These are phyloP conservation scores for Trichopria drosophilae DNA, from an alignment of 2,888 invertebrate genomes.

Conservation along the genomic window DNA sequence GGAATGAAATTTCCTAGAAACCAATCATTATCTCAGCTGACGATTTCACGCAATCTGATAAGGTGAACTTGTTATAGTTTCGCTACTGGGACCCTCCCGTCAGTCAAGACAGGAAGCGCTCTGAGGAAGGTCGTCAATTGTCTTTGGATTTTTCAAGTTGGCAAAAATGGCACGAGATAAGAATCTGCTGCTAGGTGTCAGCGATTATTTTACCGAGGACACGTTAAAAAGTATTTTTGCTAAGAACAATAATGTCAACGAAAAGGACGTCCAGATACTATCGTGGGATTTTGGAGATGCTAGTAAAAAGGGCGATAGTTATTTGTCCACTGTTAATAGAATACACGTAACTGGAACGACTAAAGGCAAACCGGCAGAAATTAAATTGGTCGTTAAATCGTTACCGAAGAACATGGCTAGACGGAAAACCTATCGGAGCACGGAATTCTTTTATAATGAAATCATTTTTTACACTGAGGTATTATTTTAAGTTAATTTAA, in stretches of 20 bases:
- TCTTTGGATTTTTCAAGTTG: too few species aligned
- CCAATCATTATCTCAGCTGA: too few species aligned
- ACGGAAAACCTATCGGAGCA: constrained; percentile 67
- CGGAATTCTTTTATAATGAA: constrained; percentile 73
- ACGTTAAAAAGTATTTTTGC: constrained; percentile 56
- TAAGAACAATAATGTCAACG: constrained; percentile 47
- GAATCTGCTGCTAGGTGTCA: constrained; percentile 32
- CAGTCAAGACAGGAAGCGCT: too few species aligned
- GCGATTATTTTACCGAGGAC: constrained; percentile 54
- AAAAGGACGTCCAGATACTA: constrained; percentile 46
- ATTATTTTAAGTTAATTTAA: constrained; percentile 18
- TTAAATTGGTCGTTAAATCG: constrained; percentile 68
- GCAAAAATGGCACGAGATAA: too few species aligned
- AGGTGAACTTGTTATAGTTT: too few species aligned
- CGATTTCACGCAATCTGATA: too few species aligned
- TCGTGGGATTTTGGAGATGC: constrained; percentile 58
- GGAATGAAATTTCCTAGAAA: too few species aligned
- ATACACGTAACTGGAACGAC: constrained; percentile 63
- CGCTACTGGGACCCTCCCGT: too few species aligned
- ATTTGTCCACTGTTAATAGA: constrained; percentile 68
- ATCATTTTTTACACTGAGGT: constrained; percentile 65
- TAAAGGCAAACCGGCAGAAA: constrained; percentile 47
- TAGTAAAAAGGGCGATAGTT: constrained; percentile 70
- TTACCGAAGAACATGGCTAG: constrained; percentile 68
- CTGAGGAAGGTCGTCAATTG: too few species aligned